phyloP scores from a whole-genome alignment of 2,888 invertebrate genomes.

The Thyatira batis region DNA sequence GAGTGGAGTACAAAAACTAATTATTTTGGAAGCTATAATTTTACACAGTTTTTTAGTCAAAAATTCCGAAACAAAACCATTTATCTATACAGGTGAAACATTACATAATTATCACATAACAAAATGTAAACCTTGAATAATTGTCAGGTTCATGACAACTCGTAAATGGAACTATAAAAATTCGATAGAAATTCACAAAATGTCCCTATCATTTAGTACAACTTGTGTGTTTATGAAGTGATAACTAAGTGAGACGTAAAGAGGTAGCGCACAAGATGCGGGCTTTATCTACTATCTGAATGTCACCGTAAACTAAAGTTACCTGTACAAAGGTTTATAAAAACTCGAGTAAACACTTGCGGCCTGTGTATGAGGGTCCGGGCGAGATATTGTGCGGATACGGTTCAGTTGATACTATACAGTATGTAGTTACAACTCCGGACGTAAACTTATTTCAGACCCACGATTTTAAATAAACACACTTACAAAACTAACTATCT shows the following conservation, averaged over 20 bases:
- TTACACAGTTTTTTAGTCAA: not conserved
- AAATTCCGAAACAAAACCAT: not conserved
- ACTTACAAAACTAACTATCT: too few species aligned
- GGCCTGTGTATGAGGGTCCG: slow-evolving; percentile 58
- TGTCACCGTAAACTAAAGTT: slow-evolving; percentile 32
- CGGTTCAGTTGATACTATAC: slow-evolving; percentile 16
- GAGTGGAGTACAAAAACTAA: not conserved
- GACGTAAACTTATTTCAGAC: too few species aligned
- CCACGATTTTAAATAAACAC: too few species aligned
- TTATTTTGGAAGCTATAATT: not conserved
- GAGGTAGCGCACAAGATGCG: slow-evolving; percentile 52
- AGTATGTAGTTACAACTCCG: slow-evolving; percentile 12
- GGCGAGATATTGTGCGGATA: slow-evolving; percentile 11
- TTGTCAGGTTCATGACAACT: slow-evolving; percentile 55
- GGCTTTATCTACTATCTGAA: slow-evolving; percentile 62
- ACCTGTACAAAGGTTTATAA: slow-evolving; percentile 31
- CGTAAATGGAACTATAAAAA: slow-evolving; percentile 9
- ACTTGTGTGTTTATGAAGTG: slow-evolving; percentile 10
- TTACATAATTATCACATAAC: slow-evolving; percentile 18
- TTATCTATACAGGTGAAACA: not conserved
- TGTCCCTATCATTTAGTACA: not conserved
- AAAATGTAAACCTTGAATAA: slow-evolving; percentile 45
- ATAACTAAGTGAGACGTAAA: slow-evolving; percentile 24
- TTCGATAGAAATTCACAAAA: not conserved
- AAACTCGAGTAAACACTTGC: slow-evolving; percentile 57